Evolutionary conservation across 1,140 invertebrate genomes (phyloP), one percentile per base, ranked within the genome.

Genomic region (Akabosia matsudoensis): DNA sequence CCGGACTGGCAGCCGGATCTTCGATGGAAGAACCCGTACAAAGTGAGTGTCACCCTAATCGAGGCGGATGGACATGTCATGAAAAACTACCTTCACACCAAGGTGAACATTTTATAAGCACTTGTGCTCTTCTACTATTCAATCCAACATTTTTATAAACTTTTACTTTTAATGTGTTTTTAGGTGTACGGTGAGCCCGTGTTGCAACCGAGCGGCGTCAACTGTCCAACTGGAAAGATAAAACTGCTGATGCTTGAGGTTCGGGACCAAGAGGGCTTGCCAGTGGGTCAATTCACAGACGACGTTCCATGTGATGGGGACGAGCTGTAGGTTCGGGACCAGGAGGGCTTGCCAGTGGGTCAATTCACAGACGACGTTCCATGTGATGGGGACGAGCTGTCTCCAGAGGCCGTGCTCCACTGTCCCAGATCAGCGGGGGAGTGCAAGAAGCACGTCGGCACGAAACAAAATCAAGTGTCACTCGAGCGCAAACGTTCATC

Each of bases 1-100:
- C 0, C 52, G 4, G n/a, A 61, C 0, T 16, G 26, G 7, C 70
- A 72, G 18, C 67, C 70, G 16, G 75, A 72, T 52, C 33, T 0
- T 0, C n/a, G 4, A 2, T 77, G 76, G 26, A 13, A 22, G 16
- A 77, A 77, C n/a, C 76, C 76, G 13, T 77, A 77, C 71, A 56
- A 26, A 13, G 33, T 77, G 0, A 22, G 61, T 26, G 71, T 67
- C 4, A 74, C 31, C 0, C 31, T 61, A 28, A 77, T 77, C 28
- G 24, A 67, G 7, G 54, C 56, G n/a, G 72, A 74, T 26, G 72
- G 72, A 22, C 14, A 51, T 14, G 4, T 52, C 18, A 24, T 77
- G 0, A 51, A 77, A 7, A 77, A 77, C 26, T 77, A 56, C 52
- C 72, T 77, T 26, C 76, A 77, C 33, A 74, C 74, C 22, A 74